These are phyloP conservation scores for Telenomus remus DNA, from an alignment of 1,140 invertebrate genomes.

Conservation along the genomic window DNA sequence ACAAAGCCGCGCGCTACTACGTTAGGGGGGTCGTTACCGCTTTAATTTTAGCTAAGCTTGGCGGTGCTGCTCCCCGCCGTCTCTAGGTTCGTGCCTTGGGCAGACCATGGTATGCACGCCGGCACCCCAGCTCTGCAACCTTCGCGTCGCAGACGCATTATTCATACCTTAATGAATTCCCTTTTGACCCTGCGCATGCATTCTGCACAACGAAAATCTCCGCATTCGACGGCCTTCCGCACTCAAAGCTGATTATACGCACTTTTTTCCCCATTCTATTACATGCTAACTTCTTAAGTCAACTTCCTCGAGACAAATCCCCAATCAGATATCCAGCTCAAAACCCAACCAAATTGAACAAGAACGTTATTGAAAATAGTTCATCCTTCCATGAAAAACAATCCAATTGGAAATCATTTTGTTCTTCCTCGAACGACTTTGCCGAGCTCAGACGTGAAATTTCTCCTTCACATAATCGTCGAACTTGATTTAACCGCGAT, in stretches of 20 bases:
- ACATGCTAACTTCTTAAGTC: conserved; percentile 2
- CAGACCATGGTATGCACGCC: conserved; percentile 70
- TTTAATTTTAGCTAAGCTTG: conserved; percentile 73
- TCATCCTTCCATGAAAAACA: no score
- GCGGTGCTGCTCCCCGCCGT: conserved; percentile 26
- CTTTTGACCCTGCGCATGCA: conserved; percentile 61
- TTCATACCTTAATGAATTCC: conserved; percentile 75
- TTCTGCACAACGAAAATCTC: conserved; percentile 57
- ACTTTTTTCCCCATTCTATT: conserved; percentile 33
- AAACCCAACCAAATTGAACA: no score
- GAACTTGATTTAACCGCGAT: conserved; percentile 20
- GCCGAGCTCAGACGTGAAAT: neutral
- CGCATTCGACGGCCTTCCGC: conserved; percentile 48
- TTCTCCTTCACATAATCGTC: conserved; percentile 26
- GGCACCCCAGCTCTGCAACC: conserved; percentile 68
- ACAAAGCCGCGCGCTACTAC: conserved; percentile 45
- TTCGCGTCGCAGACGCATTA: conserved; percentile 75
- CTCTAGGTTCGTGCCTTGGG: conserved; percentile 61
- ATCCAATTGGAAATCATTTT: no score
- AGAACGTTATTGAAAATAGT: no score
- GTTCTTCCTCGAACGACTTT: no score
- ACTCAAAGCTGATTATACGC: conserved; percentile 46
- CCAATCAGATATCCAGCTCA: neutral
- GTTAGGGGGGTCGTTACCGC: conserved; percentile 65
- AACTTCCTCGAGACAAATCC: neutral